Percentiles rank a stretch among this genome's conserved stretches.
These are phyloP conservation scores for Natrix natrix DNA, from an alignment of 2,797 vertebrate genomes.

Conservation along the genomic window DNA sequence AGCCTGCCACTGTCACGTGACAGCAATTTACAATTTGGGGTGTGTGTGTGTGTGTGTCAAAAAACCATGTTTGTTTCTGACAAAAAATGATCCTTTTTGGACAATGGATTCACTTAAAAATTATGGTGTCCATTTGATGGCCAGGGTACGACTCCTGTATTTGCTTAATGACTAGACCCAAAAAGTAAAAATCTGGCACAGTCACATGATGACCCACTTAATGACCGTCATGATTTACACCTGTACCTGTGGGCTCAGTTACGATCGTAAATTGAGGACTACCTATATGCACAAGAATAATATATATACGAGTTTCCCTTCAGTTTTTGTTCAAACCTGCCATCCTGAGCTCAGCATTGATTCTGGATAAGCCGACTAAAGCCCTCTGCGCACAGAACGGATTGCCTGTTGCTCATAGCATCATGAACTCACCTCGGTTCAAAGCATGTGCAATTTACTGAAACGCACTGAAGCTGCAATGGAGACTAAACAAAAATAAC, in stretches of 20 bases:
- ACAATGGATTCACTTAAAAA: background rate
- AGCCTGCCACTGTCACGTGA: background rate
- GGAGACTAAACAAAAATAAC: background rate
- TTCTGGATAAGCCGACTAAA: background rate
- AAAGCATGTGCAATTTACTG: background rate
- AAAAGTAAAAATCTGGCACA: background rate
- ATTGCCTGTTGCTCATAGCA: background rate
- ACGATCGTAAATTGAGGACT: background rate
- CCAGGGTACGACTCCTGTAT: background rate
- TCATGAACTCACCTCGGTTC: background rate
- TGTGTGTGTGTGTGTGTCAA: background rate
- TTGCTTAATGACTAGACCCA: background rate
- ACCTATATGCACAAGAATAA: background rate
- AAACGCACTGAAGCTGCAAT: background rate
- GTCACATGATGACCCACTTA: background rate
- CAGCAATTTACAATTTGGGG: background rate
- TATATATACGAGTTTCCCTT: background rate
- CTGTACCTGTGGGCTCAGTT: background rate
- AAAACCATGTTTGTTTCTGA: background rate
- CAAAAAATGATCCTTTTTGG: background rate
- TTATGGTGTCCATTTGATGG: background rate
- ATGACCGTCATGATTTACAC: background rate
- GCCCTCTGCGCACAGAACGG: background rate
- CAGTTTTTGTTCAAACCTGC: background rate
- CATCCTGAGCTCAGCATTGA: background rate